Conservation (phyloP, 2,797 vertebrate species). For the Siniperca obscura region DNA sequence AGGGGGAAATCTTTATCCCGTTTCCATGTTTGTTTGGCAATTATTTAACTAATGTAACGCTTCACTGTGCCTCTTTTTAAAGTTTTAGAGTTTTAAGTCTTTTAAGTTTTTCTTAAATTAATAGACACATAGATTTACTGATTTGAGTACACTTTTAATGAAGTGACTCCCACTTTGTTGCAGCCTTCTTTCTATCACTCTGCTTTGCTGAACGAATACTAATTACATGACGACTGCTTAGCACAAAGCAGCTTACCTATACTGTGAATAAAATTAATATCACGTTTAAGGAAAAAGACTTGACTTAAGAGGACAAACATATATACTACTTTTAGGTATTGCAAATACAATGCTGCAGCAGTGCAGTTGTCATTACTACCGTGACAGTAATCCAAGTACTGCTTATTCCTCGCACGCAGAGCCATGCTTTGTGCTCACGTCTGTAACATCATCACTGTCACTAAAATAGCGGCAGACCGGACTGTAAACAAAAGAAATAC, state of each 20-base stretch:
- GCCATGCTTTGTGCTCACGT: not conserved
- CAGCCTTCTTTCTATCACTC: not conserved
- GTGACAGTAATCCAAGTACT: not conserved
- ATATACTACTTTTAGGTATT: not conserved
- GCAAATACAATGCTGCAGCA: not conserved
- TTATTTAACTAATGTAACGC: not conserved
- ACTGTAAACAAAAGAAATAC: constrained; percentile 54
- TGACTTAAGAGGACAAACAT: not conserved
- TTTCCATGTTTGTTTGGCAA: not conserved
- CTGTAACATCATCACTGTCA: constrained; percentile 35
- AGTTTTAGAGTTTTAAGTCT: not conserved
- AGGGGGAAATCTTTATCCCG: not conserved
- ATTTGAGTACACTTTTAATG: not conserved
- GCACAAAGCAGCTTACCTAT: not conserved
- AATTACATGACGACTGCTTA: not conserved
- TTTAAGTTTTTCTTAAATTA: not conserved
- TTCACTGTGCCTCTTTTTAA: not conserved
- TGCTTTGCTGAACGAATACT: not conserved
- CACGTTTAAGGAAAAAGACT: not conserved
- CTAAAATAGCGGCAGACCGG: constrained; percentile 57
- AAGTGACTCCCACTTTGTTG: not conserved
- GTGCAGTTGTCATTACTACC: not conserved
- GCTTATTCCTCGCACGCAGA: constrained; percentile 11
- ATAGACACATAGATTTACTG: too few species aligned
- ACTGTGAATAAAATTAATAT: not conserved